Base-by-base conservation (phyloP, 2,113 vertebrate species). In the Myotis lucifugus region DNA sequence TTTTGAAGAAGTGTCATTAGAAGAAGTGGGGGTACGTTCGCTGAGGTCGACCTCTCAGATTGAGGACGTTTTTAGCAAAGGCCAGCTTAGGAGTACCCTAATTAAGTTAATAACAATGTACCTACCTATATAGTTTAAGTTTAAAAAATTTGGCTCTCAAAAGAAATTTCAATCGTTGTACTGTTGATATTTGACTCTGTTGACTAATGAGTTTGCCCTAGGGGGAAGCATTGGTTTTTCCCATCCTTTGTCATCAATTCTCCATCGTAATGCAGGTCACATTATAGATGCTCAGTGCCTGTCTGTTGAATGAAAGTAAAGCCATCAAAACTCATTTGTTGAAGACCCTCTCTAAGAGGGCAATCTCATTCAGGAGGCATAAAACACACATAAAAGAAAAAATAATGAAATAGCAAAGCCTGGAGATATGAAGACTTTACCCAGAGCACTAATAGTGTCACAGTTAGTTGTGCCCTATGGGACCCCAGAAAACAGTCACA, bases 251-350 rank as follows among this genome's bases (percentile, higher is more conserved):
- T 78, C 25, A 73, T 54, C 86, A 69, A 83, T 67, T 67, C 83
- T 37, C 37, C 42, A 66, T 46, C 25, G n/a, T 18, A n/a, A 27
- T 15, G 27, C 21, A 29, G 32, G 61, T 18, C 17, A 64, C 29
- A 17, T 5, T 52, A 19, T 32, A 69, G 64, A 86, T 40, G 23
- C 2, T 52, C 61, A 23, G 23, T 50, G 29, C 9, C 9, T 37
- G 61, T 85, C 72, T 59, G 74, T 72, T 59, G 52, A 93, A 27
- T 83, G 40, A 93, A 86, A 85, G 73, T 52, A 54, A 96, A 74
- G 25, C 17, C 29, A 61, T 52, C 37, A 73, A 94, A 92, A 74
- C 3, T 19, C 17, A 52, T 67, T 82, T 48, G 25, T n/a, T 85
- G 56, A 86, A 82, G 42, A 11, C 9, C 56, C 32, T 25, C 21